Evolutionary conservation across 2,797 vertebrate species (phyloP).

Genomic region (Gymnopithys bicolor): DNA sequence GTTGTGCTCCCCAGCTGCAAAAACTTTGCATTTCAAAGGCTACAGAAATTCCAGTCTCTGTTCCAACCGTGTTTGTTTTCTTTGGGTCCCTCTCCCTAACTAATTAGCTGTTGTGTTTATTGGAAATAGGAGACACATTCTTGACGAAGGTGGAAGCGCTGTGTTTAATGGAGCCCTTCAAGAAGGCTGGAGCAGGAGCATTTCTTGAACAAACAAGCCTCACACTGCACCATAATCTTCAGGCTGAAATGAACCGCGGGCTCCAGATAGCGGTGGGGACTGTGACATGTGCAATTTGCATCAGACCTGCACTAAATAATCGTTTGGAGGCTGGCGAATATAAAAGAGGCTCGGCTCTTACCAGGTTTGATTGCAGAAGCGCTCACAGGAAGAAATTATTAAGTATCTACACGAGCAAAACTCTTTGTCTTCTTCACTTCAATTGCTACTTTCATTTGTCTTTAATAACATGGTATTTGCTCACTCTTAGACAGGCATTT

Average conservation of each 20-base stretch:
- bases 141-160: neutral
- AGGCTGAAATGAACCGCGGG: neutral
- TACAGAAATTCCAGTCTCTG: neutral
- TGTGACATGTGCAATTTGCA: conserved; percentile 36
- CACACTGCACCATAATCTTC: neutral
- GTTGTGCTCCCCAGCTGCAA: neutral
- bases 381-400: conserved; percentile 4
- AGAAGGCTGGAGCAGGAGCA: neutral
- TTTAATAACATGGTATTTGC: conserved; percentile 67
- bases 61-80: conserved; percentile 11
- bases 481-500: conserved; percentile 47
- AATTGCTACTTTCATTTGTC: conserved; percentile 67
- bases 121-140: conserved; percentile 49
- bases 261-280: neutral
- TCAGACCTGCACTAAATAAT: conserved; percentile 53
- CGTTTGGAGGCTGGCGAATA: neutral
- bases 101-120: conserved; percentile 43
- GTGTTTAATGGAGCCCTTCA: neutral
- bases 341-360: neutral
- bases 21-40: conserved; percentile 3
- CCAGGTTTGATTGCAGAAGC: conserved; percentile 6
- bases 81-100: conserved; percentile 7
- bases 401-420: conserved; percentile 35
- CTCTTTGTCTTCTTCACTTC: conserved; percentile 53
- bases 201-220: conserved; percentile 31